These are phyloP conservation scores for Cyphomyrus discorhynchus DNA, from an alignment of 2,113 vertebrate genomes.

Conservation along the genomic window DNA sequence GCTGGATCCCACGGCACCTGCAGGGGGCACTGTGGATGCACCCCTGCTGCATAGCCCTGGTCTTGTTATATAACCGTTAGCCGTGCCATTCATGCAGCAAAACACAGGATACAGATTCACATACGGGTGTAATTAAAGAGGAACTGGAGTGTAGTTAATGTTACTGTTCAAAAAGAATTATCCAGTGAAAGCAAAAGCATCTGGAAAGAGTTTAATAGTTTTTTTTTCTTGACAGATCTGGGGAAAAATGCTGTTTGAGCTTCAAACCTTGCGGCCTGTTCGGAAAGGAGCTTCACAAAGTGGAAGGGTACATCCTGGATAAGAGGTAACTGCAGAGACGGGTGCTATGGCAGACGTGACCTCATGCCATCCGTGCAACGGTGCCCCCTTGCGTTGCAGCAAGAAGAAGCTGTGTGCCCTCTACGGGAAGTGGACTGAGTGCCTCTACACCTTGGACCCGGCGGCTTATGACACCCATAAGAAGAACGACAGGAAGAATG, in stretches of 20 bases:
- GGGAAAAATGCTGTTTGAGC: slow-evolving; percentile 83
- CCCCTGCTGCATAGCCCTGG: background rate
- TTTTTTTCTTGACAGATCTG: slow-evolving; percentile 64
- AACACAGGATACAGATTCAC: background rate
- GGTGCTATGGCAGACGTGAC: background rate
- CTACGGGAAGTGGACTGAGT: slow-evolving; percentile 97
- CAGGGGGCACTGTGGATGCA: background rate
- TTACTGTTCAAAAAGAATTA: background rate
- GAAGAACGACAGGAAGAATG: slow-evolving; percentile 79
- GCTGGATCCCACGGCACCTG: background rate
- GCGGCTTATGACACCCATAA: slow-evolving; percentile 77
- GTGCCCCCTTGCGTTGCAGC: slow-evolving; percentile 49
- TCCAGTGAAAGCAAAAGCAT: background rate
- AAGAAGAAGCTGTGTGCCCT: slow-evolving; percentile 88
- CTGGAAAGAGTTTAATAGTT: background rate
- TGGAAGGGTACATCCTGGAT: slow-evolving; percentile 95
- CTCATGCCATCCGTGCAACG: background rate
- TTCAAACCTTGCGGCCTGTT: slow-evolving; percentile 97
- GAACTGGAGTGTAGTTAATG: background rate
- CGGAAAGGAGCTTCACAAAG: slow-evolving; percentile 95
- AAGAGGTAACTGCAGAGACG: slow-evolving; percentile 72
- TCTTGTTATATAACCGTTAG: background rate
- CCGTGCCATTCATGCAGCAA: background rate
- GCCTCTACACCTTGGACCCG: slow-evolving; percentile 76
- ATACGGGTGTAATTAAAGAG: background rate